Evolutionary conservation across 2,113 vertebrate species (phyloP), one percentile per base, ranked within the genome.

Genomic region (Thamnaconus septentrionalis): DNA sequence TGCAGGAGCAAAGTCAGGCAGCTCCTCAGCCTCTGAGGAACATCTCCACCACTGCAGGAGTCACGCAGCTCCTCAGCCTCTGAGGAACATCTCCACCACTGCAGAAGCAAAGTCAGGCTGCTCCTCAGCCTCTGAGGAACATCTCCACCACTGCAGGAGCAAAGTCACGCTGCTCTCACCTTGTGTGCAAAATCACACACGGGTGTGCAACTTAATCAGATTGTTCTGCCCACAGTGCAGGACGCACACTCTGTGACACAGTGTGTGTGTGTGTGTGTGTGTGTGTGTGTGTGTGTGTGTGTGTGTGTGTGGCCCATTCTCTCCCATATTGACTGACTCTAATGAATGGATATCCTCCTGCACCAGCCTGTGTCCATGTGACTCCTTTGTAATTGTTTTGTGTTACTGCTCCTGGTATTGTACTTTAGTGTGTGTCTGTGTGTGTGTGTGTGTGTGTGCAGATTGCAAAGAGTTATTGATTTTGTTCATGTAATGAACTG

Each of bases 261-360:
- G 11, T 42, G 5, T 54, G 10, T 55, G 31, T 5, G 10, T 55
- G 31, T 5, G 51, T 56, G 8, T 68, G 59, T 59, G 66, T 78
- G 43, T 69, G 75, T 66, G 9, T 62, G 7, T 58, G 53, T 31
- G 18, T 31, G 18, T 31, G 18, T 31, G 18, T 31, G 18, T 31
- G 18, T 31, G 18, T 31, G 18, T 31, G 18, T 31, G 18, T 31
- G 18, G 18, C 18, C 18, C 18, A 52, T 65, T 31, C 66, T n/a
- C 57, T 66, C 73, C 79, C 75, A 67, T 82, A 85, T 82, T 79
- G 83, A 88, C 79, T 70, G 61, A 67, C 76, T 77, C 47, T 77
- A 85, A 79, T 77, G 59, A 82, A 75, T 82, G 71, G 72, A 82
- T 70, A 64, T 79, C 73, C 70, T 81, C 48, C 53, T 68, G 5